Evolutionary conservation across 2,113 vertebrate species (phyloP).

Genomic region (Cryptoleucopteryx plumbea): DNA sequence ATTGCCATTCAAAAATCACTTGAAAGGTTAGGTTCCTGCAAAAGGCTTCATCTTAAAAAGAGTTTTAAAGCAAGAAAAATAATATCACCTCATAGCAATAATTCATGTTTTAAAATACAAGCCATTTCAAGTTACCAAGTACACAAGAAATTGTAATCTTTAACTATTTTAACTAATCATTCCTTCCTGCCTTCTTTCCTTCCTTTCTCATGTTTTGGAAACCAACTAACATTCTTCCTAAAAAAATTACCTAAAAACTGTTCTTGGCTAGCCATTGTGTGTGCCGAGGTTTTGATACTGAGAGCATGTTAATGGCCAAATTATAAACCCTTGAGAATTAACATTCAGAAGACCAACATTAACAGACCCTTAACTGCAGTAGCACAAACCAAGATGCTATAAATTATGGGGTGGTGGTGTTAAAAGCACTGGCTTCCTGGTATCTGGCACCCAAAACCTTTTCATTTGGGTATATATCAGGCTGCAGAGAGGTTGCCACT

Average conservation of each 20-base stretch:
- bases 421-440: slow-evolving; percentile 55
- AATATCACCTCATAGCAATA: not conserved
- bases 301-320: slow-evolving; percentile 52
- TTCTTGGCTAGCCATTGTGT: slow-evolving; percentile 35
- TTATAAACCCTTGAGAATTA: slow-evolving; percentile 54
- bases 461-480: slow-evolving; percentile 62
- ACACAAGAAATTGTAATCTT: slow-evolving; percentile 41
- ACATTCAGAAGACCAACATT: slow-evolving; percentile 44
- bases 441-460: slow-evolving; percentile 51
- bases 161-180: slow-evolving; percentile 50
- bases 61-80: not conserved
- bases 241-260: slow-evolving; percentile 39
- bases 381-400: slow-evolving; percentile 45
- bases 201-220: slow-evolving; percentile 65
- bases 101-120: slow-evolving; percentile 5
- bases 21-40: not conserved
- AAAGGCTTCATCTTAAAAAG: not conserved
- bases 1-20: not conserved
- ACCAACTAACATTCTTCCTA: slow-evolving; percentile 29
- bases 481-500: slow-evolving; percentile 53
- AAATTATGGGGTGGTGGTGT: slow-evolving; percentile 70
- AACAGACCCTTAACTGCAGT: slow-evolving; percentile 48
- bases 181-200: slow-evolving; percentile 63
- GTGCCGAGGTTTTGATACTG: slow-evolving; percentile 35
- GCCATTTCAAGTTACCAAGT: not conserved